Conservation (phyloP, 2,888 invertebrate genomes). For the Lycaena phlaeas region DNA sequence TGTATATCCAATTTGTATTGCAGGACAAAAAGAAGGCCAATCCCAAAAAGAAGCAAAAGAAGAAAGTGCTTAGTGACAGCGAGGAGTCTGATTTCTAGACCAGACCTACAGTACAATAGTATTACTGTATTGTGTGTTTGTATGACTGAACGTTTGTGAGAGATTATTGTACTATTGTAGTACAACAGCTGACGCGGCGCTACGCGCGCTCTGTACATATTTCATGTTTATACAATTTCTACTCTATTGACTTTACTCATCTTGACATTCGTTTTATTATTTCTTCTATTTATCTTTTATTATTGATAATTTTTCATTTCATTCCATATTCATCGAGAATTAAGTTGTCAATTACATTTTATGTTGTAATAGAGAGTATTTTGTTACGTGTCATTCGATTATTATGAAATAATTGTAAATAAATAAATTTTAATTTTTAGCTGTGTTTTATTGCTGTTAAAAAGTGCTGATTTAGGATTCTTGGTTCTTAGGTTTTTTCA, state of each 20-base stretch:
- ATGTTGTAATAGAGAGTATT: constrained; percentile 12
- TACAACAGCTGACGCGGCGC: neutral
- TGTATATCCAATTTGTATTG: neutral
- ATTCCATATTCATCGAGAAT: constrained; percentile 11
- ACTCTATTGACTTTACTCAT: neutral
- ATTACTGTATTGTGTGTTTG: neutral
- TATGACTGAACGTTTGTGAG: neutral
- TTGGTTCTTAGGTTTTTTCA: no score
- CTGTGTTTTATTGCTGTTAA: neutral
- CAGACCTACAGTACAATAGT: neutral
- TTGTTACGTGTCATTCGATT: constrained; percentile 4
- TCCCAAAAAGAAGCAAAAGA: constrained; percentile 56
- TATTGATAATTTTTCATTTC: constrained; percentile 1
- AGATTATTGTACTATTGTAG: neutral
- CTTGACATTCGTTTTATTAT: neutral
- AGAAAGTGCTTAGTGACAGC: constrained; percentile 42
- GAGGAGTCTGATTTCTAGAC: no score
- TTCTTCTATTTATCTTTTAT: constrained; percentile 14
- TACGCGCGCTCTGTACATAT: neutral
- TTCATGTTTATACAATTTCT: neutral
- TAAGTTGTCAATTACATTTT: constrained; percentile 7
- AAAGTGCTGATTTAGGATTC: no score
- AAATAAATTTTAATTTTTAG: constrained; percentile 13
- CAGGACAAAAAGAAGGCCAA: constrained; percentile 54
- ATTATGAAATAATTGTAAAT: constrained; percentile 7